Evolutionary conservation across 2,797 vertebrate species (phyloP).

Genomic region (Chelon auratus): DNA sequence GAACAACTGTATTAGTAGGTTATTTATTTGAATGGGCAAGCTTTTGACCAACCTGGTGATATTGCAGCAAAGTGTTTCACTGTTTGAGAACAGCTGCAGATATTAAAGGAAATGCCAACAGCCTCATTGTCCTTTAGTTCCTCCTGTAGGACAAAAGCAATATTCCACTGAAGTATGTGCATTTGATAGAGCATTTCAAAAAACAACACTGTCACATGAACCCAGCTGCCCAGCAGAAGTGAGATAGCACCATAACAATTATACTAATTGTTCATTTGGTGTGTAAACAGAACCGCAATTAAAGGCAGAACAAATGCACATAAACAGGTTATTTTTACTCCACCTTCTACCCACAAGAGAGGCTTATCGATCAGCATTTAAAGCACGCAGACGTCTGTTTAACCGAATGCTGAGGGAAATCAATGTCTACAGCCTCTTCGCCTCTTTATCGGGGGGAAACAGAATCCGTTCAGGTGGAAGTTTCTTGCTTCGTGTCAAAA

Average conservation of each 20-base stretch:
- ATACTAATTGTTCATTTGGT: conserved; percentile 62
- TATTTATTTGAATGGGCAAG: no score
- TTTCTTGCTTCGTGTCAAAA: conserved; percentile 45
- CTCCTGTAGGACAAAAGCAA: conserved; percentile 30
- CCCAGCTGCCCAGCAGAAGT: conserved; percentile 34
- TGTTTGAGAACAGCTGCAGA: not conserved
- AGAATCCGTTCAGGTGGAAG: conserved; percentile 35
- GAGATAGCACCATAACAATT: conserved; percentile 55
- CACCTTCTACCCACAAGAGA: conserved; percentile 45
- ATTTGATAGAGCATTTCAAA: conserved; percentile 28
- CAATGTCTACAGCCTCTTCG: conserved; percentile 31
- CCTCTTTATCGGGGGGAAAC: conserved; percentile 59
- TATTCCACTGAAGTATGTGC: conserved; percentile 29
- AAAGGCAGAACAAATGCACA: conserved; percentile 58
- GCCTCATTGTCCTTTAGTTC: conserved; percentile 33
- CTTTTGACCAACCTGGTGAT: not conserved
- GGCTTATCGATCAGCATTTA: conserved; percentile 74
- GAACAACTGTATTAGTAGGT: no score
- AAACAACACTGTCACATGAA: conserved; percentile 18
- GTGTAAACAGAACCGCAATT: conserved; percentile 72
- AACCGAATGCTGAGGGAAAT: conserved; percentile 61
- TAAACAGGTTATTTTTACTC: conserved; percentile 68
- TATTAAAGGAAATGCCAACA: conserved; percentile 25
- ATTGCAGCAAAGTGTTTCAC: not conserved
- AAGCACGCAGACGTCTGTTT: conserved; percentile 64